Conservation (phyloP, 2,113 vertebrate genomes). For the Pseudopodoces humilis region DNA sequence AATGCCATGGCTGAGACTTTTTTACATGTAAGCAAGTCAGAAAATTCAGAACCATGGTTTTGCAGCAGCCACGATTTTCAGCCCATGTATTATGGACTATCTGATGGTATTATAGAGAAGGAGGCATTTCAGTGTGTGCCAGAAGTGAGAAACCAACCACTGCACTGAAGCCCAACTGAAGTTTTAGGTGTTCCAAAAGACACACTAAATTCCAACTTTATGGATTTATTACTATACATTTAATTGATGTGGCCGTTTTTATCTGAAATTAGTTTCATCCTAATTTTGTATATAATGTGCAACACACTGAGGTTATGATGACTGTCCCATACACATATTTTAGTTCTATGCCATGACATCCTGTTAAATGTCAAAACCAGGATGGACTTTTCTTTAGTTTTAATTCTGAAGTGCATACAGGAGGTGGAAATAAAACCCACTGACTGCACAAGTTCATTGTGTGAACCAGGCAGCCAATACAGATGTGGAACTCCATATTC, state of each 20-base stretch:
- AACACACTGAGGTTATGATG: neutral
- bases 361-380: neutral
- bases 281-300: neutral
- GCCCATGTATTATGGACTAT: neutral
- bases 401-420: neutral
- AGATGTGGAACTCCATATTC: conserved; percentile 61
- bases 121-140: neutral
- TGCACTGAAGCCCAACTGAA: neutral
- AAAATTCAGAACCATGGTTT: neutral
- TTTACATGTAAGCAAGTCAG: neutral
- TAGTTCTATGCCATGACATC: neutral
- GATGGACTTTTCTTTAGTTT: neutral
- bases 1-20: neutral
- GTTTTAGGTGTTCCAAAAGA: neutral
- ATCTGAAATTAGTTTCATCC: neutral
- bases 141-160: neutral
- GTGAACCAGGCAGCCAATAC: conserved; percentile 25
- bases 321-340: neutral
- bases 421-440: neutral
- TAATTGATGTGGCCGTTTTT: neutral
- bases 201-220: neutral
- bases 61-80: neutral
- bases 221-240: neutral
- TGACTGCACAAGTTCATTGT: conserved; percentile 8
- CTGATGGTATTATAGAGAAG: neutral